Percentiles rank a stretch among this genome's conserved stretches.
phyloP scores from a whole-genome alignment of 2,113 vertebrate species.

The Pleuronectes platessa region DNA sequence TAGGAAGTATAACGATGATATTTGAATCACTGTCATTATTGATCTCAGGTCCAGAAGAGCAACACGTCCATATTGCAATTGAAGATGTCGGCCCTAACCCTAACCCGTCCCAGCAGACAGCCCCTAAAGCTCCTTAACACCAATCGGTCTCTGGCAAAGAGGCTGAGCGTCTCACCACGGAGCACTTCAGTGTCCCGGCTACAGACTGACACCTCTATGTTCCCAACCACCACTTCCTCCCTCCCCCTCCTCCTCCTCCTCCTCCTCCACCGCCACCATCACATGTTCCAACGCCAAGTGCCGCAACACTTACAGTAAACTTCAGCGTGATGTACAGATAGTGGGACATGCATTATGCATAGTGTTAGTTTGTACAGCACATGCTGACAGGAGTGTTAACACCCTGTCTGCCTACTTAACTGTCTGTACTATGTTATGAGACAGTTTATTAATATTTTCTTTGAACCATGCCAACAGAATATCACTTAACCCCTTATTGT shows the following conservation, averaged over 20 bases:
- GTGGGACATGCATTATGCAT: background rate
- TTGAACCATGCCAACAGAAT: too few species aligned
- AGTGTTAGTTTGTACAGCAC: background rate
- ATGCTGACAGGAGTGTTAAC: too few species aligned
- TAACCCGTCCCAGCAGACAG: background rate
- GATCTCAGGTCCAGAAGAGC: too few species aligned
- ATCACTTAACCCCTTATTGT: too few species aligned
- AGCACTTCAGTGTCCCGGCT: background rate
- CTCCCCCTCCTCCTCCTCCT: too few species aligned
- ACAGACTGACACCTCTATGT: background rate
- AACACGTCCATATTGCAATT: constrained; percentile 20
- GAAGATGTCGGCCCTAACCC: constrained; percentile 7
- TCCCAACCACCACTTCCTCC: background rate
- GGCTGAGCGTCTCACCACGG: constrained; percentile 2
- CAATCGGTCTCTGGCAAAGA: constrained; percentile 3
- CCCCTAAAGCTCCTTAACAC: constrained; percentile 39
- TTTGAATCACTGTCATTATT: too few species aligned
- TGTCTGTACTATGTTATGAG: too few species aligned
- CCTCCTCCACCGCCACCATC: too few species aligned
- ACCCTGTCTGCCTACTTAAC: too few species aligned
- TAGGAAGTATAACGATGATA: too few species aligned
- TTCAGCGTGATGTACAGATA: background rate
- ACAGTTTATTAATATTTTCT: too few species aligned
- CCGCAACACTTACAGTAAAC: background rate
- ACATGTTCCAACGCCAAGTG: background rate